Evolutionary conservation across 2,113 vertebrate species (phyloP), one percentile per base, ranked within the genome.

Genomic region (Megaleporinus macrocephalus): DNA sequence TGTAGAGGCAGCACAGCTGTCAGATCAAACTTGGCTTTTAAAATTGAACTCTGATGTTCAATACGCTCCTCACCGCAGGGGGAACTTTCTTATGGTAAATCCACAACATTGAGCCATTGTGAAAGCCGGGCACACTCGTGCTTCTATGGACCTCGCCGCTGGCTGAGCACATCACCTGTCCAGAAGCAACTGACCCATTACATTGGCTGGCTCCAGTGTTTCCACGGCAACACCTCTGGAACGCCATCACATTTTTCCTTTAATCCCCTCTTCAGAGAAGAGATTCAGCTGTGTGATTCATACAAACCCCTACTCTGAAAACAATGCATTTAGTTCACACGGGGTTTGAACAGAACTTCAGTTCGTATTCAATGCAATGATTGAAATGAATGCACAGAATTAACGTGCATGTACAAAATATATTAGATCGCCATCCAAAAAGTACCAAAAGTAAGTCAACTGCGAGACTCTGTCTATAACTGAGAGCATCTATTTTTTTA

Each of bases 151-250:
- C 73, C 74, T 57, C 30, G 24, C 53, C 49, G 53, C 78, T 82
- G 76, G 59, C 41, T 27, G 41, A 79, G 36, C 73, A 62, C 72
- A 77, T 89, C 83, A 90, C 87, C 89, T 88, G 87, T 89, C 80
- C 83, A 76, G 68, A 81, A 85, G 51, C 81, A 63, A 77, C 81
- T 78, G 81, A 86, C 59, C 83, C 75, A 44, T 75, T 80, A 66
- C 72, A 29, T 26, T 61, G 74, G 59, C 78, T 13, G 69, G 44
- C 80, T 81, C 71, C 59, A 55, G 30, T 2, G 82, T 90, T 83
- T 68, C 89, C 78, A 85, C 70, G 33, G 85, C 82, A 82, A 85
- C 84, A 66, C 69, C 62, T 82, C 85, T 86, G 87, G 87, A 86
- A 88, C 81, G 81, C 79, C 79, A 70, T 61, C 20, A 14, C 61